Percentiles rank a stretch among this genome's conserved stretches.
phyloP scores from a whole-genome alignment of 2,888 invertebrate species.

The Crematogaster levior region DNA sequence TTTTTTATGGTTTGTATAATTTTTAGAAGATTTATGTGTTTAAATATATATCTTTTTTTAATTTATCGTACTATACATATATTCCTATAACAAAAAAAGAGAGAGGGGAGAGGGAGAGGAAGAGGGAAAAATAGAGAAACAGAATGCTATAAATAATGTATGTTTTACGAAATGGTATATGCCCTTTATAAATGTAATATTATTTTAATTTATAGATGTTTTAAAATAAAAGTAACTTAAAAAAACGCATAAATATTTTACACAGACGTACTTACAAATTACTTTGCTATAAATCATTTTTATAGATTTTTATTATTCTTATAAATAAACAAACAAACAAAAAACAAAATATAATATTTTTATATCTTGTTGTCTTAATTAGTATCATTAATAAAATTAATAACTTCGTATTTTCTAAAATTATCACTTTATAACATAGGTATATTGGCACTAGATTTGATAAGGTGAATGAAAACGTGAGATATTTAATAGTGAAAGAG shows the following conservation, averaged over 20 bases:
- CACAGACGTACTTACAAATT: neutral
- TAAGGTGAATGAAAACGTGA: slow-evolving; percentile 17
- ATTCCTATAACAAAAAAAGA: neutral
- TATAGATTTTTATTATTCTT: too few relatives aligned
- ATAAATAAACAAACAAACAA: too few relatives aligned
- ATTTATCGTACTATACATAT: neutral
- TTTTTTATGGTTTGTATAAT: slow-evolving; percentile 14
- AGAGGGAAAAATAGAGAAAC: neutral
- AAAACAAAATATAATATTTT: neutral
- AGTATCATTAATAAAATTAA: neutral
- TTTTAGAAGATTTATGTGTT: neutral
- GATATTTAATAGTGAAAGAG: neutral
- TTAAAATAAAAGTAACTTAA: too few relatives aligned
- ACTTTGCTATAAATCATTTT: neutral
- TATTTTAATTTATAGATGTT: too few relatives aligned
- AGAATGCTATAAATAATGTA: neutral
- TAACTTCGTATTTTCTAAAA: neutral
- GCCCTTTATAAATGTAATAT: too few relatives aligned
- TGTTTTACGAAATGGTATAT: neutral
- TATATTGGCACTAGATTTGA: slow-evolving; percentile 37
- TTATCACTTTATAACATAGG: neutral
- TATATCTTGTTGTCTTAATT: neutral
- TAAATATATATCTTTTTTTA: neutral
- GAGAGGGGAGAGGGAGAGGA: neutral
- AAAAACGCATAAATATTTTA: too few relatives aligned